phyloP scores from a whole-genome alignment of 2,113 vertebrate genomes.

The Platysternon megacephalum region DNA sequence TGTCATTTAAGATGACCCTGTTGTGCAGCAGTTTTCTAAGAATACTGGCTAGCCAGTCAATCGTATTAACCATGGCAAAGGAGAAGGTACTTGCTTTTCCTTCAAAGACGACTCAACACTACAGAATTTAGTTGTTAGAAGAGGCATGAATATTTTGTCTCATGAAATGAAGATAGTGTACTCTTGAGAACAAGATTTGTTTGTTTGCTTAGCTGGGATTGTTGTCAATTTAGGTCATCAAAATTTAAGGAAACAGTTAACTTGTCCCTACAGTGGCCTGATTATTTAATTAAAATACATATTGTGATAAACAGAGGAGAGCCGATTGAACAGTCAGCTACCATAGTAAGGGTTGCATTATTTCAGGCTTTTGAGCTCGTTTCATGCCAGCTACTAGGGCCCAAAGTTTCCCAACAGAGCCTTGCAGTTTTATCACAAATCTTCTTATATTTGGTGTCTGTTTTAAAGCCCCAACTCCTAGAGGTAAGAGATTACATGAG shows the following conservation, averaged over 20 bases:
- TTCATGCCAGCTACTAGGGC: background rate
- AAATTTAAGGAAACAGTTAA: background rate
- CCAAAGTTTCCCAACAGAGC: background rate
- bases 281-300: background rate
- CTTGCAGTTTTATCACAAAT: too few species aligned
- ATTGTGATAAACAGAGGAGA: background rate
- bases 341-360: background rate
- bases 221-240: background rate
- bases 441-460: too few species aligned
- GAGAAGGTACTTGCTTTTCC: background rate
- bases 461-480: background rate
- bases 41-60: rapidly evolving
- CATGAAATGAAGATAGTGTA: background rate
- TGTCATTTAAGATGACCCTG: background rate
- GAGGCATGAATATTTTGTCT: background rate
- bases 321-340: background rate
- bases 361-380: rapidly evolving
- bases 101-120: too few species aligned
- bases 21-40: background rate
- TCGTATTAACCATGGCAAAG: background rate
- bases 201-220: background rate
- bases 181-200: background rate
- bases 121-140: too few species aligned
- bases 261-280: background rate
- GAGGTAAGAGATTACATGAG: background rate